Conservation (phyloP, 2,888 invertebrate species). For the Eupithecia dodoneata region DNA sequence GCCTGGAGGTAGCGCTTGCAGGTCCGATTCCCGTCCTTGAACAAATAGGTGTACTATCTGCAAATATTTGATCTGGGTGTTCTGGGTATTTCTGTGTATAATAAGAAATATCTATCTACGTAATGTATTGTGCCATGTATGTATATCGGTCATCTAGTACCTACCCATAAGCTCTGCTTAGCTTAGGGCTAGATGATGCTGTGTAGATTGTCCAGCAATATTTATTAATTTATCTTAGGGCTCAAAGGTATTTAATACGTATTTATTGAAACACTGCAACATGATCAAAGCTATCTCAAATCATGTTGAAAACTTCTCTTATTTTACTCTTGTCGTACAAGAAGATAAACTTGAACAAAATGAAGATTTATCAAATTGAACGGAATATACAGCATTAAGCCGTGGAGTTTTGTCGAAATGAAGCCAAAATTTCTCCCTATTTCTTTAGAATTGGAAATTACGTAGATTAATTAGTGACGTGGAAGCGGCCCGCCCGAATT, state of each 20-base stretch:
- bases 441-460: constrained; percentile 37
- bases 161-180: too few species aligned
- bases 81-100: too few species aligned
- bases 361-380: background rate
- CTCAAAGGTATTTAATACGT: background rate
- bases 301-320: background rate
- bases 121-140: too few species aligned
- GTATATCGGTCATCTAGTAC: too few species aligned
- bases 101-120: too few species aligned
- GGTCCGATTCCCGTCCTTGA: too few species aligned
- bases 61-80: too few species aligned
- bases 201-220: too few species aligned
- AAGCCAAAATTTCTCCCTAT: constrained; percentile 22
- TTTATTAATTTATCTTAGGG: background rate
- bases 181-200: too few species aligned
- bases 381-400: background rate
- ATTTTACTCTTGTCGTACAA: background rate
- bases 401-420: background rate
- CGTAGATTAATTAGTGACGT: constrained; percentile 36
- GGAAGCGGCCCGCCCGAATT: constrained; percentile 36
- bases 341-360: background rate
- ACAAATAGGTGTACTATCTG: too few species aligned
- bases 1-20: too few species aligned
- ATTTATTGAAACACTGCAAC: background rate
- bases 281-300: background rate